These are phyloP conservation scores for Hoplodrina blanda DNA, from an alignment of 2,888 invertebrate species.

Conservation along the genomic window DNA sequence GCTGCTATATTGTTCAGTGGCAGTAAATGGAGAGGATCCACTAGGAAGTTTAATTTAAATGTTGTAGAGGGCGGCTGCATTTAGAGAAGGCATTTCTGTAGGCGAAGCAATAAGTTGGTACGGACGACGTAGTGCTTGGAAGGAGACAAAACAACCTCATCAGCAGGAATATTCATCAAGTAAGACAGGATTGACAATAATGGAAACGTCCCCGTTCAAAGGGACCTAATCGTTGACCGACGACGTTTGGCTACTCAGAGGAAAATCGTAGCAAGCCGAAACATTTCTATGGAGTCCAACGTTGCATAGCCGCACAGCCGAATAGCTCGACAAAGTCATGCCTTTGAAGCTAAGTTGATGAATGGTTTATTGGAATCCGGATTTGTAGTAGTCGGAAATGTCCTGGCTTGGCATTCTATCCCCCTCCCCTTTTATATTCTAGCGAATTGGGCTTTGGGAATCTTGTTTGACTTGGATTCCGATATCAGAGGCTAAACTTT, in stretches of 20 bases:
- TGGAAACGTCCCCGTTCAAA: background rate
- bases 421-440: background rate
- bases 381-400: slow-evolving; percentile 18
- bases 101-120: background rate
- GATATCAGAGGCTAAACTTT: background rate
- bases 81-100: too few species aligned
- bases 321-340: slow-evolving; percentile 1
- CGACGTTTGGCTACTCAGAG: background rate
- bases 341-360: slow-evolving; percentile 22
- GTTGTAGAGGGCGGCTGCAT: background rate
- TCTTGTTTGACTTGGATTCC: background rate
- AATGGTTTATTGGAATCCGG: slow-evolving; percentile 24
- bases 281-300: slow-evolving; percentile 1
- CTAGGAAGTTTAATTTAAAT: background rate
- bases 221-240: background rate
- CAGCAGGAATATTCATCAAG: background rate
- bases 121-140: background rate
- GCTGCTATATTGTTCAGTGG: background rate
- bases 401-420: slow-evolving; percentile 4
- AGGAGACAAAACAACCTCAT: background rate
- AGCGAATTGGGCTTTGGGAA: background rate
- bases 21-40: background rate
- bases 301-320: background rate
- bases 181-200: background rate
- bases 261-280: slow-evolving; percentile 4